These are phyloP conservation scores for Chaenodraco wilsoni DNA, from an alignment of 2,797 vertebrate genomes.

Conservation along the genomic window DNA sequence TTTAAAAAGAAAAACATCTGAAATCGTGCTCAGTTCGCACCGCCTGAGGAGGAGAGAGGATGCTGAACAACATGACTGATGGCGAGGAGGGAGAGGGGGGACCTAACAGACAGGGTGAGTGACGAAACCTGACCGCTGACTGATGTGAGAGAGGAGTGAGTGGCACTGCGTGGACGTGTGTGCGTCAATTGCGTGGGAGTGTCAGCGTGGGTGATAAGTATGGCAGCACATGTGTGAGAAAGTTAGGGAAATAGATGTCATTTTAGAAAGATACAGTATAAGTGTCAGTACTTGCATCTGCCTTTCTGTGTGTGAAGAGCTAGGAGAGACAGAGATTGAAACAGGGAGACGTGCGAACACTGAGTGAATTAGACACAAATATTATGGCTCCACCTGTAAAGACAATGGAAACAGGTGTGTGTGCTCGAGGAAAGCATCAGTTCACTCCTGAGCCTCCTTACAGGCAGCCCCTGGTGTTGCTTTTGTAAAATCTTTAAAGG, in stretches of 20 bases:
- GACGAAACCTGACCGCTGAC: constrained; percentile 56
- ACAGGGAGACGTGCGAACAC: background rate
- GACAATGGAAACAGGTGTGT: constrained; percentile 12
- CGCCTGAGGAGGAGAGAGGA: constrained; percentile 80
- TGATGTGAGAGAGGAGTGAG: constrained; percentile 26
- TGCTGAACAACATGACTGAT: constrained; percentile 95
- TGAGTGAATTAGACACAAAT: background rate
- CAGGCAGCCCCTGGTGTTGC: constrained; percentile 18
- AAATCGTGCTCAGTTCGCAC: constrained; percentile 29
- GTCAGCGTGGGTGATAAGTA: constrained; percentile 53
- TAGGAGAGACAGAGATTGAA: background rate
- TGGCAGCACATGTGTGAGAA: background rate
- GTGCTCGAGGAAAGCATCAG: background rate
- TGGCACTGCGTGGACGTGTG: constrained; percentile 10
- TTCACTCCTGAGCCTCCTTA: background rate
- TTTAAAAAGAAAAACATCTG: constrained; percentile 35
- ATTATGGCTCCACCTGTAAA: constrained; percentile 4
- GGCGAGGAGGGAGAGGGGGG: constrained; percentile 93
- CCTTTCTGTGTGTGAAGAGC: background rate
- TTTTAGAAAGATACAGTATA: background rate
- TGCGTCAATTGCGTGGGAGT: constrained; percentile 12
- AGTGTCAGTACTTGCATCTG: background rate
- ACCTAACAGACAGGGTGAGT: constrained; percentile 92
- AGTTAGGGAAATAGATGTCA: constrained; percentile 18
- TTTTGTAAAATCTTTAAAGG: constrained; percentile 11